Evolutionary conservation across 1,140 invertebrate species (phyloP).

Genomic region (Drosophila carrolli): DNA sequence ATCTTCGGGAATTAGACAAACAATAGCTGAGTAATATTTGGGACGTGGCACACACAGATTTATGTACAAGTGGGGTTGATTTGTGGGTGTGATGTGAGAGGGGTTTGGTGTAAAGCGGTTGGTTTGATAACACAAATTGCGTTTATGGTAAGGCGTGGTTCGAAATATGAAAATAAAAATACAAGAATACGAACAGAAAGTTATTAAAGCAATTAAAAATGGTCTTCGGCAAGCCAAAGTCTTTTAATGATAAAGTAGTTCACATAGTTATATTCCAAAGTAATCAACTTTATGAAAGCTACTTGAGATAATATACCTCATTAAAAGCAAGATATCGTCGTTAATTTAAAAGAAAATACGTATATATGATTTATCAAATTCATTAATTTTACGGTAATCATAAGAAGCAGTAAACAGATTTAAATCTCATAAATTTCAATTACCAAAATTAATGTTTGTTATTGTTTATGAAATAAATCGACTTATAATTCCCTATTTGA

Average conservation of each 20-base stretch:
- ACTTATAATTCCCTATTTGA: neutral
- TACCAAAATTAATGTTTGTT: neutral
- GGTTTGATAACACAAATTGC: conserved; percentile 44
- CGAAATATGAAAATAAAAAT: conserved; percentile 78
- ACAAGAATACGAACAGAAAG: conserved; percentile 53
- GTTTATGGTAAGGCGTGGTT: conserved; percentile 32
- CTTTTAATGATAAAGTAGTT: conserved; percentile 5
- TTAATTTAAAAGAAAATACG: neutral
- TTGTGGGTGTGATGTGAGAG: conserved; percentile 29
- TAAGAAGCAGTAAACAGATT: neutral
- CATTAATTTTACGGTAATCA: neutral
- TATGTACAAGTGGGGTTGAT: conserved; percentile 31
- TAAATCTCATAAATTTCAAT: neutral
- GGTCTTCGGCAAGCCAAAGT: conserved; percentile 49
- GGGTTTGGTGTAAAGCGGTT: conserved; percentile 35
- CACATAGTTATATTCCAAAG: neutral
- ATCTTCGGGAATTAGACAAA: conserved; percentile 84
- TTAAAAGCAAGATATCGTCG: neutral
- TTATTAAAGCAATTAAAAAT: conserved; percentile 44
- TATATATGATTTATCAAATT: neutral
- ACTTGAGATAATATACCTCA: conserved; percentile 15
- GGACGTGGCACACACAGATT: conserved; percentile 19
- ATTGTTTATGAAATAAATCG: neutral
- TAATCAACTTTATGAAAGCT: conserved; percentile 13
- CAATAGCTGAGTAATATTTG: conserved; percentile 70